Evolutionary conservation across 1,140 invertebrate species (phyloP).

Genomic region (Sitophilus oryzae): DNA sequence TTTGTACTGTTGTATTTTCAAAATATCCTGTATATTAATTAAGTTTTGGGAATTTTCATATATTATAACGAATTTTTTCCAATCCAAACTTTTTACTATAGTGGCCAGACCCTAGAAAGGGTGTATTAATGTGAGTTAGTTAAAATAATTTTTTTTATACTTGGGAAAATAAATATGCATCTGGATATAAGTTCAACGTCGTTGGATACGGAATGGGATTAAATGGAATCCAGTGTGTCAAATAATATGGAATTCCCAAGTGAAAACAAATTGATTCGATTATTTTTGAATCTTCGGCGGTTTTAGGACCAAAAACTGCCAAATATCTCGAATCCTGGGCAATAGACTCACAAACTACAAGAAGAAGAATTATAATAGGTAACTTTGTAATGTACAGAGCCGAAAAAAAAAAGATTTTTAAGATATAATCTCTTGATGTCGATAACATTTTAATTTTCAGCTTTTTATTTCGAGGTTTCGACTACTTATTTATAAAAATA

Average conservation of each 20-base stretch:
- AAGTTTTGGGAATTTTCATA: slow-evolving; percentile 76
- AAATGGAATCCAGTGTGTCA: slow-evolving; percentile 57
- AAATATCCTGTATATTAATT: slow-evolving; percentile 73
- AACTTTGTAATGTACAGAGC: not conserved
- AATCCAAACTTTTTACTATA: slow-evolving; percentile 66
- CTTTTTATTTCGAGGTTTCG: too few species aligned
- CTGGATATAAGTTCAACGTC: slow-evolving; percentile 46
- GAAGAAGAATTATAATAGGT: too few species aligned
- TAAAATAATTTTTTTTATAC: slow-evolving; percentile 10
- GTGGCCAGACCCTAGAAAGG: slow-evolving; percentile 58
- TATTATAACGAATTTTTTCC: slow-evolving; percentile 75
- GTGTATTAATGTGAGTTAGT: not conserved
- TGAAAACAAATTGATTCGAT: slow-evolving; percentile 65
- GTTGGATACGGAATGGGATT: slow-evolving; percentile 35
- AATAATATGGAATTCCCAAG: slow-evolving; percentile 66
- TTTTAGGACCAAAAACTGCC: slow-evolving; percentile 71
- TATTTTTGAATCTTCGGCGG: slow-evolving; percentile 52
- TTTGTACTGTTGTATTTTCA: slow-evolving; percentile 56
- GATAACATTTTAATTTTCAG: too few species aligned
- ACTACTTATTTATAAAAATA: too few species aligned
- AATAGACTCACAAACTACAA: slow-evolving; percentile 23
- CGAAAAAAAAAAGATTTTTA: too few species aligned
- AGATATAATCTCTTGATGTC: too few species aligned
- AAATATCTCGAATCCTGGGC: slow-evolving; percentile 21
- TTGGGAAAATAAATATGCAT: slow-evolving; percentile 4